phyloP scores from a whole-genome alignment of 23 tunicate species.

The Trididemnum nubilum region DNA sequence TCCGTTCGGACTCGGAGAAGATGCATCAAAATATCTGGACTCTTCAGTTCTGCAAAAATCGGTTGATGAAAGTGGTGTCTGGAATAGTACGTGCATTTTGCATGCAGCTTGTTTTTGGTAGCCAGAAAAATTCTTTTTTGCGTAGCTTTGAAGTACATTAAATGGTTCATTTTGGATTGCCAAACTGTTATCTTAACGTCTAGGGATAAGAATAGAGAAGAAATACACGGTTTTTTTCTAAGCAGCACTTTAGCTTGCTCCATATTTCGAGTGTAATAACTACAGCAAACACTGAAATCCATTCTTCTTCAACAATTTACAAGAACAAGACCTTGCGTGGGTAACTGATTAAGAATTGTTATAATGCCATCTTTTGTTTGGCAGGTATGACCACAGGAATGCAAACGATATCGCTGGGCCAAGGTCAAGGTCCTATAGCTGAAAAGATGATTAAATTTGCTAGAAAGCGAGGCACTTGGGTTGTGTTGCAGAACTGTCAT shows the following conservation, averaged over 20 bases:
- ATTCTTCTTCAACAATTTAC: too few relatives aligned
- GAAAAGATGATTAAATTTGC: constrained; percentile 81
- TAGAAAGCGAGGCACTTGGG: constrained; percentile 72
- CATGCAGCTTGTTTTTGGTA: too few relatives aligned
- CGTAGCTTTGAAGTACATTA: too few relatives aligned
- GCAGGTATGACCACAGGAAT: constrained; percentile 77
- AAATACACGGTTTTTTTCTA: too few relatives aligned
- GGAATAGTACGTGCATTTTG: constrained; percentile 29
- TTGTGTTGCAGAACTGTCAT: constrained; percentile 87
- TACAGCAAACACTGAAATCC: too few relatives aligned
- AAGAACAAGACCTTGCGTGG: too few relatives aligned
- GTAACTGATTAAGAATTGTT: background rate
- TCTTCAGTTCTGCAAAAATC: background rate
- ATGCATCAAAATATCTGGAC: background rate
- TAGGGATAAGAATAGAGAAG: too few relatives aligned
- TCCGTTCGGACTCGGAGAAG: background rate
- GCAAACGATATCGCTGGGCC: constrained; percentile 93
- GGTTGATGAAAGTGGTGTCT: constrained; percentile 3
- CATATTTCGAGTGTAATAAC: too few relatives aligned
- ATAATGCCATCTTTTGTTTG: background rate
- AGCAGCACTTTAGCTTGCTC: too few relatives aligned
- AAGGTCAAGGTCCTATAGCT: constrained; percentile 94
- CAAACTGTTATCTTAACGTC: too few relatives aligned
- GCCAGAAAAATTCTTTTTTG: too few relatives aligned
- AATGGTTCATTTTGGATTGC: too few relatives aligned